phyloP scores from a whole-genome alignment of 2,888 invertebrate species.

The Folsomia candida region DNA sequence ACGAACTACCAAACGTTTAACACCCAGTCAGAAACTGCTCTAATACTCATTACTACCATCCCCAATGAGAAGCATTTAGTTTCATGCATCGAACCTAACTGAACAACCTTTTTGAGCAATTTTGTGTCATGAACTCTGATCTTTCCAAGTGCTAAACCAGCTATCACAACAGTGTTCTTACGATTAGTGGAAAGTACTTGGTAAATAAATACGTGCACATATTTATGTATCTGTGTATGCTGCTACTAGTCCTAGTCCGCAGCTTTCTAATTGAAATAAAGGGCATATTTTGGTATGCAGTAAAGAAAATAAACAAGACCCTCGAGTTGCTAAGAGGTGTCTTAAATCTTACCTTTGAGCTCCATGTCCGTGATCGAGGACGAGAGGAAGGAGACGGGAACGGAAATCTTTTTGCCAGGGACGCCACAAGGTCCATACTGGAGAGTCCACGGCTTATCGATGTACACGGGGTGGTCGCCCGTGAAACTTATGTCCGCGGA shows the following conservation, averaged over 20 bases:
- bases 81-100: neutral
- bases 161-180: neutral
- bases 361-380: conserved; percentile 28
- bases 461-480: conserved; percentile 49
- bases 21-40: conserved; percentile 18
- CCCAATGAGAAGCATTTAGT: conserved; percentile 12
- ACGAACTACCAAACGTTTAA: conserved; percentile 6
- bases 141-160: conserved; percentile 1
- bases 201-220: too few relatives aligned
- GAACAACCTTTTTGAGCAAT: neutral
- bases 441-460: conserved; percentile 49
- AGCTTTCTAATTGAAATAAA: neutral
- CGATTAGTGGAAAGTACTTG: neutral
- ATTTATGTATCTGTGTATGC: neutral
- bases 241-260: too few relatives aligned
- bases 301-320: neutral
- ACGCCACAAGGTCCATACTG: conserved; percentile 51
- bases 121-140: neutral
- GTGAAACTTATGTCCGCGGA: conserved; percentile 48
- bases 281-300: neutral
- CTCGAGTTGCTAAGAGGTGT: neutral
- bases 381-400: conserved; percentile 45
- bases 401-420: conserved; percentile 48
- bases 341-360: conserved; percentile 36
- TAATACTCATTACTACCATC: conserved; percentile 23